Evolutionary conservation across 2,888 invertebrate species (phyloP).

Genomic region (Caenorhabditis parvicauda): DNA sequence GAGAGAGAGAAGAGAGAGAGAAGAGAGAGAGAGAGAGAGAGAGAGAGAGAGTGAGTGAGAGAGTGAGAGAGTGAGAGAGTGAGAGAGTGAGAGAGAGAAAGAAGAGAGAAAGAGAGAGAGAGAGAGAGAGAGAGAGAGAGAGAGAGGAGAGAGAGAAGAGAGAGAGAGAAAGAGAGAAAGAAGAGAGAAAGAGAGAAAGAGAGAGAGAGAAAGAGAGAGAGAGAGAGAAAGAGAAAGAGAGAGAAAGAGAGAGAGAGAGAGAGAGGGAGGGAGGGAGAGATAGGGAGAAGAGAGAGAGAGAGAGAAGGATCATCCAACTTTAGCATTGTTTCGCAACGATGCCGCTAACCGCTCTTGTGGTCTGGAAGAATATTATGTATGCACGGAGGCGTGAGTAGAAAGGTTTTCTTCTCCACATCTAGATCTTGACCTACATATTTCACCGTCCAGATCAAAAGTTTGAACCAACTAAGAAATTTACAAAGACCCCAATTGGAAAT

Average conservation of each 20-base stretch:
- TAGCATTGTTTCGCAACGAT: conserved; percentile 46
- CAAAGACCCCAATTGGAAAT: conserved; percentile 46
- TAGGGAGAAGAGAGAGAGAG: background rate
- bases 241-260: no score
- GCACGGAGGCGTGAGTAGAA: conserved; percentile 48
- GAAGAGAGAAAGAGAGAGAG: background rate
- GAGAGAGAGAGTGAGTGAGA: no score
- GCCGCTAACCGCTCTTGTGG: conserved; percentile 45
- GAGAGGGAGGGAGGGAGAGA: background rate
- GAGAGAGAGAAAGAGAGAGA: no score
- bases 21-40: no score
- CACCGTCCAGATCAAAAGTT: conserved; percentile 21
- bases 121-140: no score
- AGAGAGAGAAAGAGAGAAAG: no score
- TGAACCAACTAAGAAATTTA: conserved; percentile 34
- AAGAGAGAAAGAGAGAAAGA: no score
- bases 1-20: no score
- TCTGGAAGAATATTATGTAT: conserved; percentile 44
- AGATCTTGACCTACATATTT: background rate
- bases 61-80: background rate
- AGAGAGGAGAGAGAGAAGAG: no score
- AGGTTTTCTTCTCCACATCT: background rate
- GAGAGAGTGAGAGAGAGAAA: background rate
- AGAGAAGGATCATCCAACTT: no score
- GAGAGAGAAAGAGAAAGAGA: no score